Evolutionary conservation across 2,797 vertebrate genomes (phyloP).

Genomic region (Tympanoctomys barrerae): DNA sequence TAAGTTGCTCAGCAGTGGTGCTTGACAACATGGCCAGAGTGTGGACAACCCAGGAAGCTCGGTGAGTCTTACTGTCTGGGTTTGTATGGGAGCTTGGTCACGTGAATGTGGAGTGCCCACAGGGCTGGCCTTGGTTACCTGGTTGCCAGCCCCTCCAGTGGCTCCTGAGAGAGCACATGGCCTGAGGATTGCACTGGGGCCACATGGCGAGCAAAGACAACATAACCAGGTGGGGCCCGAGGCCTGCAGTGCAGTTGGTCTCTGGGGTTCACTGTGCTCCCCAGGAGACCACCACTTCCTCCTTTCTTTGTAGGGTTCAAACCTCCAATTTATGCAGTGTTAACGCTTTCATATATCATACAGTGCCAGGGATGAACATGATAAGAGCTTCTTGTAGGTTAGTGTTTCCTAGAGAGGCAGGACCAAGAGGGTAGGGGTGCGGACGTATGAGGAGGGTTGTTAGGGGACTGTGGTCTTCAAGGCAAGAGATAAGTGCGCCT

Average conservation of each 20-base stretch:
- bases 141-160: not conserved
- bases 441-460: not conserved
- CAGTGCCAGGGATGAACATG: not conserved
- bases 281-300: not conserved
- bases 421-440: not conserved
- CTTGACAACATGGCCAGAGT: fast-evolving
- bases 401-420: not conserved
- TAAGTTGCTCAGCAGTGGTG: fast-evolving
- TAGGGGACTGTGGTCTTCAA: not conserved
- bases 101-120: fast-evolving
- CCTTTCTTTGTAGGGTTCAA: not conserved
- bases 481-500: not conserved
- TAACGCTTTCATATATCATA: not conserved
- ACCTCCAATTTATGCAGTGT: no score
- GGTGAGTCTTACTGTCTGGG: not conserved
- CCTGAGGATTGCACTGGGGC: not conserved
- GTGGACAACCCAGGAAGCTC: not conserved
- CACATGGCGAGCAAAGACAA: not conserved
- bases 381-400: no score
- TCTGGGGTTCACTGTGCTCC: not conserved
- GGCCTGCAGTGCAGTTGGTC: not conserved
- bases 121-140: no score
- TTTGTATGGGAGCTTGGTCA: not conserved
- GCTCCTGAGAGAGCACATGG: fast-evolving
- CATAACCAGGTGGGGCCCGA: no score